Evolutionary conservation across 2,888 invertebrate genomes (phyloP), one percentile per base, ranked within the genome.

Genomic region (Lochmaea crataegi): DNA sequence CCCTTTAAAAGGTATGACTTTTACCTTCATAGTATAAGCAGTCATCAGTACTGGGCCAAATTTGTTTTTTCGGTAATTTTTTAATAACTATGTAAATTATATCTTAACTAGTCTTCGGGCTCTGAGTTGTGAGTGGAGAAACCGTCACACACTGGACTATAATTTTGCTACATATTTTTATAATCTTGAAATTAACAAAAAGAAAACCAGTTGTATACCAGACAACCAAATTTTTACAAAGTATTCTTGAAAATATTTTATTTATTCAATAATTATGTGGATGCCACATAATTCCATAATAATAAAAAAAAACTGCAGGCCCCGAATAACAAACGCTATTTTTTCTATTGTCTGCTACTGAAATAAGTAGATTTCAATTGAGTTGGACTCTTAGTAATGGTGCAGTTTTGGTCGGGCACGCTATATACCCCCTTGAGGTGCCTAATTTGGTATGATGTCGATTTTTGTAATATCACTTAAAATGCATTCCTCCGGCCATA

Each of bases 291-390:
- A 68, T 68, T 68, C 58, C 18, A 60, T 60, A 68, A 60, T 51
- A 70, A 65, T 45, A 53, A 42, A 57, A 70, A 70, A 64, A 69
- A 64, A 70, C 51, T 69, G 64, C 70, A 65, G 57, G 64, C 48
- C 60, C 38, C 51, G 26, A 42, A 45, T 45, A 66, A 66, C 42
- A 66, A 67, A 26, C 66, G 56, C 58, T 57, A 67, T 68, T 68
- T 68, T 68, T 68, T 68, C 68, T 68, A 68, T 68, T 68, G 68
- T 68, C 60, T 68, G 68, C 68, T 61, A 60, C 68, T 48, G 60
- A 48, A 68, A 68, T 58, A 67, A 73, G 73, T 53, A 73, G 73
- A 68, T 61, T 73, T 73, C 73, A 73, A 73, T 73, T 69, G 65
- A 67, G 53, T 72, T 67, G 56, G 57, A 22, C 53, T 53, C 32